These are phyloP conservation scores for Drosophila nebulosa DNA, from an alignment of 1,140 invertebrate species.

Conservation along the genomic window DNA sequence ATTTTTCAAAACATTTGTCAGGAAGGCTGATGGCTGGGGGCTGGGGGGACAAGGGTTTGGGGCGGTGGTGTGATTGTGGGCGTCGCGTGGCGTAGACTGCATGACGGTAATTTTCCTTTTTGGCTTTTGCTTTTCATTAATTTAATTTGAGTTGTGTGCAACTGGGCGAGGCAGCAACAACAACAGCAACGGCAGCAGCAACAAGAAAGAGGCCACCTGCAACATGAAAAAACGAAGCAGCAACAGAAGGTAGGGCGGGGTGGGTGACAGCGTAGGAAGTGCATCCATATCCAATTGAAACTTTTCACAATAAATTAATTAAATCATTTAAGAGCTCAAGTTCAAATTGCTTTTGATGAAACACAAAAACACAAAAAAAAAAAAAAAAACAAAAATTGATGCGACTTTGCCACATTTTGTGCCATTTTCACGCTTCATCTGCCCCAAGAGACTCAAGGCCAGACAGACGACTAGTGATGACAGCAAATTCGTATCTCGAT, in stretches of 20 bases:
- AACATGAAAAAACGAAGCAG: slow-evolving; percentile 30
- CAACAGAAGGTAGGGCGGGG: not conserved
- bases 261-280: not conserved
- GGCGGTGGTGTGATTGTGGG: slow-evolving; percentile 37
- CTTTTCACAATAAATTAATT: slow-evolving; percentile 75
- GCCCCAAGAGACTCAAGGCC: slow-evolving; percentile 44
- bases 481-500: slow-evolving; percentile 25
- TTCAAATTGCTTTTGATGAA: slow-evolving; percentile 54
- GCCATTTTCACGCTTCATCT: slow-evolving; percentile 70
- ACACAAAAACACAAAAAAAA: slow-evolving; percentile 15
- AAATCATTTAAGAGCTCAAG: slow-evolving; percentile 73
- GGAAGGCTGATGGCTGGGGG: not conserved
- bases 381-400: not conserved
- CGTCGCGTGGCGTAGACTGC: slow-evolving; percentile 77
- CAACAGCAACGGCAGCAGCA: slow-evolving; percentile 6
- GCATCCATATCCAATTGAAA: slow-evolving; percentile 65
- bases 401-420: slow-evolving; percentile 31
- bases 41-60: not conserved
- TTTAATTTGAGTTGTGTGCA: slow-evolving; percentile 66
- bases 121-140: slow-evolving; percentile 41
- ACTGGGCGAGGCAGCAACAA: slow-evolving; percentile 56
- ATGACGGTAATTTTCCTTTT: slow-evolving; percentile 46
- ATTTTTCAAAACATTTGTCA: slow-evolving; percentile 49
- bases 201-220: slow-evolving; percentile 60
- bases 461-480: slow-evolving; percentile 18